Evolutionary conservation across 2,797 vertebrate species (phyloP), one percentile per base, ranked within the genome.

Genomic region (Mycteria americana): DNA sequence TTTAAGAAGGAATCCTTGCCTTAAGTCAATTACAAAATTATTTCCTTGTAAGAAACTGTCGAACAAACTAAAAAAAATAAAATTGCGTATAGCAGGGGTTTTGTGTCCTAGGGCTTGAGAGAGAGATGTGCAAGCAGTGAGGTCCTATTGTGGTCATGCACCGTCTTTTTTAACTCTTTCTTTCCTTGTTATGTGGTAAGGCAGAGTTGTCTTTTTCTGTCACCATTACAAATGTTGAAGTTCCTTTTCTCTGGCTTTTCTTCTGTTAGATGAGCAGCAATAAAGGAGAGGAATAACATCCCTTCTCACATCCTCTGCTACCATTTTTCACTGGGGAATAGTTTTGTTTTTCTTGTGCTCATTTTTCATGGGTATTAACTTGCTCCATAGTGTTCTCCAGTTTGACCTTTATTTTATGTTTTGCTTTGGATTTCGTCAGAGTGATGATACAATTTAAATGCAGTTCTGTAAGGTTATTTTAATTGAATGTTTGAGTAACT

Each of bases 321-420:
- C 83, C 79, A 83, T 93, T 97, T 94, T 91, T 89, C 82, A 83
- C 76, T n/a, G 45, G 76, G 60, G 74, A 95, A 82, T 91, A 77
- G 88, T 89, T 96, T 91, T 79, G 56, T 63, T 85, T 95, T 96
- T 69, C 65, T 82, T 90, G 54, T 53, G 45, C 80, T 85, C 90
- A 46, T 88, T 94, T 95, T 96, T 95, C 86, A 56, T 89, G 83
- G 43, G 62, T 93, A 79, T 96, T 96, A 93, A 85, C 90, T 95
- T 96, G 77, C 35, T 93, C 63, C 31, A 9, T 56, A 74, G 54
- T 45, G 45, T 93, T 94, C 77, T 94, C 68, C 70, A 57, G 54
- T 76, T 94, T 96, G 84, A 95, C 67, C 90, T 97, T 93, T 95
- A 75, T 88, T 96, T 94, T 96, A 67, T 92, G 74, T 96, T 96